These are phyloP conservation scores for Dryoscopus gambensis DNA, from an alignment of 2,113 vertebrate genomes.

Conservation along the genomic window DNA sequence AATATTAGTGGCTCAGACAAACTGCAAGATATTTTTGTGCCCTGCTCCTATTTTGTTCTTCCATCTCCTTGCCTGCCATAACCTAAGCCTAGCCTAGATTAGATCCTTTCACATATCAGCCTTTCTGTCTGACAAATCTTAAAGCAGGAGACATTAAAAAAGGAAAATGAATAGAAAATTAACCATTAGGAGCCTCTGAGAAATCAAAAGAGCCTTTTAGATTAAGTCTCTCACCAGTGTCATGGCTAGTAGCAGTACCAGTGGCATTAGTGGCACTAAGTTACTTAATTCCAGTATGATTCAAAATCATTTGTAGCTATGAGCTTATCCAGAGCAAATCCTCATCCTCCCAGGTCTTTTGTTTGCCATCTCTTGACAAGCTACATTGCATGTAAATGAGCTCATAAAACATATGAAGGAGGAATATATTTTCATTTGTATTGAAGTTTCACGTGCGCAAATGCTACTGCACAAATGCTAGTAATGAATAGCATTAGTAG, in stretches of 20 bases:
- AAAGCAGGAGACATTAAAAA: neutral
- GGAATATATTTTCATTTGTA: neutral
- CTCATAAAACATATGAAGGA: neutral
- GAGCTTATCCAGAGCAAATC: constrained; percentile 35
- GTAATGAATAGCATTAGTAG: neutral
- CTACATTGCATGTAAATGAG: neutral
- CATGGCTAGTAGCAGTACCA: neutral
- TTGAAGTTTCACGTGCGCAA: neutral
- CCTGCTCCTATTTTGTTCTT: neutral
- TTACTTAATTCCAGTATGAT: constrained; percentile 48
- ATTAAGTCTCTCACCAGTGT: neutral
- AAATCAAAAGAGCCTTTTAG: constrained; percentile 13
- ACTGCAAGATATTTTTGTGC: neutral
- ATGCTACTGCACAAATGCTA: neutral
- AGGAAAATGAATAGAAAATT: neutral
- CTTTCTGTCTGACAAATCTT: neutral
- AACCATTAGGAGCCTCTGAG: neutral
- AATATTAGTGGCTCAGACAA: constrained; percentile 2
- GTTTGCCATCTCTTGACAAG: constrained; percentile 1
- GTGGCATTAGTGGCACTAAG: constrained; percentile 39
- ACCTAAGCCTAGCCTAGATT: neutral
- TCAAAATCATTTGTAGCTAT: constrained; percentile 38
- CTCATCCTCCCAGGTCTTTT: constrained; percentile 18
- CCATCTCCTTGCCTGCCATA: neutral
- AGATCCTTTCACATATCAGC: neutral